Conservation (phyloP, 2,113 vertebrate species). For the Merops nubicus region DNA sequence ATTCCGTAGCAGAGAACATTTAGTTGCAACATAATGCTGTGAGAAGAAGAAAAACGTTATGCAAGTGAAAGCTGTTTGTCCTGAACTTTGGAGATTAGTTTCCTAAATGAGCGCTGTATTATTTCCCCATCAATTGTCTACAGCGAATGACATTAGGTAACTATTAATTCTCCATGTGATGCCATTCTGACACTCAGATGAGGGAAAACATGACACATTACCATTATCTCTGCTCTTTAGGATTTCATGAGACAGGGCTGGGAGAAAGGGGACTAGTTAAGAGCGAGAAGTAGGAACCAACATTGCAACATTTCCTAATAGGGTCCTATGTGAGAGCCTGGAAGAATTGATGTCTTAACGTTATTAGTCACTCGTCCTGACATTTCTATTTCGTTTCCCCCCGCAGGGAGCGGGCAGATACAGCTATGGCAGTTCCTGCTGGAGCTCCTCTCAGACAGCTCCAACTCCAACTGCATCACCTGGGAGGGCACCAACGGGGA, state of each 20-base stretch:
- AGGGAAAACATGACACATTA: slow-evolving; percentile 5
- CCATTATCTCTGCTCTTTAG: not conserved
- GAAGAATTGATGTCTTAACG: not conserved
- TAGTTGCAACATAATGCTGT: slow-evolving; percentile 60
- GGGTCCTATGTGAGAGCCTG: not conserved
- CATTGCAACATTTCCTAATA: not conserved
- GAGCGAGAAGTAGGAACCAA: not conserved
- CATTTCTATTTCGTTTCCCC: not conserved
- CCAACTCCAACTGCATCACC: slow-evolving; percentile 89
- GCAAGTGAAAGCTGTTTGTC: slow-evolving; percentile 70
- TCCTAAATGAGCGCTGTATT: slow-evolving; percentile 70
- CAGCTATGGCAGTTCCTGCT: slow-evolving; percentile 91
- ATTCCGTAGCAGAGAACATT: slow-evolving; percentile 70
- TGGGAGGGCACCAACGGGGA: slow-evolving; percentile 91
- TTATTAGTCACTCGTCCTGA: not conserved
- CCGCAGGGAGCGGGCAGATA: slow-evolving; percentile 86
- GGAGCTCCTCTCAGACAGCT: slow-evolving; percentile 88
- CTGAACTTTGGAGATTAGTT: slow-evolving; percentile 67
- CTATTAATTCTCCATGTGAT: slow-evolving; percentile 25
- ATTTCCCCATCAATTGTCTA: slow-evolving; percentile 65
- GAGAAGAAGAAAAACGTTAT: slow-evolving; percentile 54
- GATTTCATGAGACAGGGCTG: not conserved
- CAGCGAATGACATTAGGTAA: slow-evolving; percentile 55
- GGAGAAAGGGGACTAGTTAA: not conserved
- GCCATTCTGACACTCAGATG: slow-evolving; percentile 15